phyloP scores from a whole-genome alignment of 2,113 vertebrate species.

The Pyxicephalus adspersus region DNA sequence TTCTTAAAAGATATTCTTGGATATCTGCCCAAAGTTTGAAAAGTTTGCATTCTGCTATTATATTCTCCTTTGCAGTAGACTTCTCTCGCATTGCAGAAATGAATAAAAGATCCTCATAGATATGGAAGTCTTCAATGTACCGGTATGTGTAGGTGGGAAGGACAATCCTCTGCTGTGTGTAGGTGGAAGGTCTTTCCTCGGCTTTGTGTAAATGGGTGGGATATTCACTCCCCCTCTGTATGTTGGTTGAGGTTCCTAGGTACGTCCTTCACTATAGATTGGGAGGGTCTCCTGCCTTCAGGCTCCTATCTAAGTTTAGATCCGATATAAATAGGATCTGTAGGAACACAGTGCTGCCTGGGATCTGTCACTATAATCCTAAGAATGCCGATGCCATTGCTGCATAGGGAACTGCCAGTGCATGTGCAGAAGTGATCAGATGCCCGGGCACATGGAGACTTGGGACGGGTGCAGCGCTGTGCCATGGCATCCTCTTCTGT shows the following conservation, averaged over 20 bases:
- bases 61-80: too few relatives aligned
- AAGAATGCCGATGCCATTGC: conserved; percentile 20
- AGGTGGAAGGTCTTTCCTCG: conserved; percentile 16
- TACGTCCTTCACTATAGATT: conserved; percentile 5
- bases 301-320: conserved; percentile 49
- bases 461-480: neutral
- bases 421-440: neutral
- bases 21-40: neutral
- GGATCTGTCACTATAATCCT: conserved; percentile 8
- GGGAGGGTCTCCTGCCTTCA: conserved; percentile 13
- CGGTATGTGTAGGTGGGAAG: neutral
- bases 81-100: too few relatives aligned
- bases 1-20: neutral
- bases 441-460: neutral
- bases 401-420: neutral
- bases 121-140: neutral
- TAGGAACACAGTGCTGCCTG: conserved; percentile 35
- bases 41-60: neutral
- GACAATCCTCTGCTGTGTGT: neutral
- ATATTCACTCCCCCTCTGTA: neutral
- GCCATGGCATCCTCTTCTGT: neutral
- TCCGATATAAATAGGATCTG: conserved; percentile 50
- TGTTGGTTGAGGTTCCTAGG: neutral
- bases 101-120: neutral
- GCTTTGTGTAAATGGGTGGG: neutral